Evolutionary conservation across 2,113 vertebrate genomes (phyloP), one percentile per base, ranked within the genome.

Genomic region (Epinephelus lanceolatus): DNA sequence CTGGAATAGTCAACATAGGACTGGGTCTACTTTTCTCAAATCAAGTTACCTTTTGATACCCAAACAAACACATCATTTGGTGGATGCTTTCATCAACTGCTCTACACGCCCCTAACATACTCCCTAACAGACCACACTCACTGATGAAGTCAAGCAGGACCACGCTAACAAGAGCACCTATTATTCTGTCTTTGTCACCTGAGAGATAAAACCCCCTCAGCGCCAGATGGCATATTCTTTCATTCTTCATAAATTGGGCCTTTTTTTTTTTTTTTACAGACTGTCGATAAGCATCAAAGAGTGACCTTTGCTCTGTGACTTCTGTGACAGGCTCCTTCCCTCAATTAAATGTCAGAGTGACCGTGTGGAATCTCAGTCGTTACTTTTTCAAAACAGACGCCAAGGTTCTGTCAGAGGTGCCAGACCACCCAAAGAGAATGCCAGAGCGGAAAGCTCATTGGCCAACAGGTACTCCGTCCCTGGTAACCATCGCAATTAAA

Each of bases 291-390:
- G 85, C 85, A 87, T 89, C 76, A 87, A 84, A 90, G 79, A 25
- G 53, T 78, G 85, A 91, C 84, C 88, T 94, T 92, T 93, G 88
- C 85, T 80, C 81, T 77, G 53, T 80, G 85, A 91, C 87, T 83
- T 82, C 68, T 42, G 72, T 80, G 80, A 86, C 80, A 79, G 87
- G 61, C 80, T 37, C 66, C 72, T 83, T 86, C 62, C 74, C 62
- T 87, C 80, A 86, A 86, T 91, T 81, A 89, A 87, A 89, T 83
- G 70, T 84, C 83, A 88, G 71, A 80, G 83, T 56, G 71, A 86
- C 75, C 76, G 72, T 79, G 78, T 85, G 87, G 83, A 92, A 87
- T 91, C 86, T 79, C 62, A 67, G 77, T 87, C 75, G 59, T 83
- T 87, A 81, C 81, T 87, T 80, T 37, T 55, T 66, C 53, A 81